Base-by-base conservation (phyloP, 53 echinoderm and acorn worm species). In the Holothuria scabra region DNA sequence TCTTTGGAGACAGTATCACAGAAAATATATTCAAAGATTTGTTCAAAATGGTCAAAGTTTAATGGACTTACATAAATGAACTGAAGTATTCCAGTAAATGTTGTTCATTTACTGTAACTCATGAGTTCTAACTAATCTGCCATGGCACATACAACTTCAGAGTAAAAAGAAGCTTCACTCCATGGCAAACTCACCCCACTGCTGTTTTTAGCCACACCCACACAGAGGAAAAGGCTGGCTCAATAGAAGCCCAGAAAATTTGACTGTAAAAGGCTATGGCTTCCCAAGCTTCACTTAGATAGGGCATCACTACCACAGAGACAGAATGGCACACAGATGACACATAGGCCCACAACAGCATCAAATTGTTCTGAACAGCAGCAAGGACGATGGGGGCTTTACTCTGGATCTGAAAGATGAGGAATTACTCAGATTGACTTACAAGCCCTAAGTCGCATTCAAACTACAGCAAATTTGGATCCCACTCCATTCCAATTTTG, bases 141-240 rank as follows among this genome's bases (percentile, higher is more conserved):
- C 35, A 35, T 35, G 14, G 48, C 48, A 10, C 14, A 48, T 10
- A 8, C 12, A 12, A 48, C 64, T 26, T 21, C 1, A 30, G 23
- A 19, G 2, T 24, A n/a, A 30, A 12, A 3, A 18, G 8, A 62
- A 20, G 29, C n/a, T 26, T 64, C 26, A 3, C 5, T 12, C 23
- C 64, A 18, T 24, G 64, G 21, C 5, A 64, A 64, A 76, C 81
- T 81, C 24, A 81, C 81, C 81, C 81, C 6, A 62, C 81, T 81
- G 81, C 62, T 41, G 81, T 37, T 81, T 81, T 60, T 32, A 81
- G 62, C 81, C 81, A 81, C 12, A 81, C 34, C 81, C 81, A 81
- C 61, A 62, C 61, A 11, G 81, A 60, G 32, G 64, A 60, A 19
- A 81, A 12, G 62, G 81, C 81, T 81, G 81, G 81, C 63, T 81